These are phyloP conservation scores for Alouatta palliata DNA, from an alignment of 2,113 vertebrate genomes.

Conservation along the genomic window DNA sequence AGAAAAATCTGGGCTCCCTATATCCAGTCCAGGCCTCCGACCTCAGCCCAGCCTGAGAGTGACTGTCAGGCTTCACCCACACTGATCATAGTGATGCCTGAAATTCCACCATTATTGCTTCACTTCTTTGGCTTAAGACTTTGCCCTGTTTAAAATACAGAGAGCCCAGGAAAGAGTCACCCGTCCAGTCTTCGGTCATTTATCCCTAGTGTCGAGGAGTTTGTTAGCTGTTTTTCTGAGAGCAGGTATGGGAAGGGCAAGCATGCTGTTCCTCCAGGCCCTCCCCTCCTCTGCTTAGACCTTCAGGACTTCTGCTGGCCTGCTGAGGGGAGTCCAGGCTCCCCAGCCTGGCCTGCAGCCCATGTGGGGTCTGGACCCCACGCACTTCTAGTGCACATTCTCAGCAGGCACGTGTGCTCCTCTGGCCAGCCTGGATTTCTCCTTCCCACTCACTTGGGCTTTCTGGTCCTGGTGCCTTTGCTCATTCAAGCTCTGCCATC, in stretches of 20 bases:
- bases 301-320: background rate
- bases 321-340: background rate
- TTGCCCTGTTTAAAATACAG: background rate
- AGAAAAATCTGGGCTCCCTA: background rate
- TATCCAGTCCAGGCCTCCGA: background rate
- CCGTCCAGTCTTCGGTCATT: background rate
- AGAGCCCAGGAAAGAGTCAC: background rate
- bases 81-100: background rate
- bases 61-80: background rate
- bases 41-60: background rate
- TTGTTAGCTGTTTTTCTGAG: background rate
- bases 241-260: background rate
- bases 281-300: background rate
- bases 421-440: background rate
- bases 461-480: background rate
- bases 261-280: accelerated
- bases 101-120: background rate
- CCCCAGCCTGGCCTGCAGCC: background rate
- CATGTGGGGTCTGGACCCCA: background rate
- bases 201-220: background rate
- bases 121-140: background rate
- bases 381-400: accelerated
- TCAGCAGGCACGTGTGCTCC: accelerated
- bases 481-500: background rate
- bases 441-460: background rate